Conservation (phyloP, 2,113 vertebrate species). For the Dryoscopus gambensis region DNA sequence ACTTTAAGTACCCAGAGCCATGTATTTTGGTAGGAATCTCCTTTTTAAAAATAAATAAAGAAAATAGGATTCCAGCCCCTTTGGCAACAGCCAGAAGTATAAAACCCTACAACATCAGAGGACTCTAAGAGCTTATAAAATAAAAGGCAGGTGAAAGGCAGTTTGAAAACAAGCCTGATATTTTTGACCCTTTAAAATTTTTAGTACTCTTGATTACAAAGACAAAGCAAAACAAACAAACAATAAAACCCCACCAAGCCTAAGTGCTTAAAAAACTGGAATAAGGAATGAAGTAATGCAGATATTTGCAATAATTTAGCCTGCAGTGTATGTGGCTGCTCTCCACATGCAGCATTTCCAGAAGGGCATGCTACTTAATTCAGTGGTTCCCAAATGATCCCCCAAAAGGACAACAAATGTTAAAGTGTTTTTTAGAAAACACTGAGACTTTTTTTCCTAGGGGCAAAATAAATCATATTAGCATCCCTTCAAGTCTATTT, state of each 20-base stretch:
- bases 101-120: background rate
- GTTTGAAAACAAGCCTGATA: background rate
- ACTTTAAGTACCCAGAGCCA: background rate
- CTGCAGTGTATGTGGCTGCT: background rate
- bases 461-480: background rate
- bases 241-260: background rate
- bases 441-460: background rate
- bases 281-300: background rate
- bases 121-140: background rate
- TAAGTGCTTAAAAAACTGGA: background rate
- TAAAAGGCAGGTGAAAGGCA: background rate
- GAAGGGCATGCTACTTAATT: background rate
- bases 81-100: background rate
- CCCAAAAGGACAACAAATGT: background rate
- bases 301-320: background rate
- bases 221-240: background rate
- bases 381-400: background rate
- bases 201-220: background rate
- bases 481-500: background rate
- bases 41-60: background rate
- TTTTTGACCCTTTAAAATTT: background rate
- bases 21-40: background rate
- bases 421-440: background rate
- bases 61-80: background rate
- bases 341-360: background rate